Base-by-base conservation (phyloP, 1,140 invertebrate species). In the Zophobas morio region DNA sequence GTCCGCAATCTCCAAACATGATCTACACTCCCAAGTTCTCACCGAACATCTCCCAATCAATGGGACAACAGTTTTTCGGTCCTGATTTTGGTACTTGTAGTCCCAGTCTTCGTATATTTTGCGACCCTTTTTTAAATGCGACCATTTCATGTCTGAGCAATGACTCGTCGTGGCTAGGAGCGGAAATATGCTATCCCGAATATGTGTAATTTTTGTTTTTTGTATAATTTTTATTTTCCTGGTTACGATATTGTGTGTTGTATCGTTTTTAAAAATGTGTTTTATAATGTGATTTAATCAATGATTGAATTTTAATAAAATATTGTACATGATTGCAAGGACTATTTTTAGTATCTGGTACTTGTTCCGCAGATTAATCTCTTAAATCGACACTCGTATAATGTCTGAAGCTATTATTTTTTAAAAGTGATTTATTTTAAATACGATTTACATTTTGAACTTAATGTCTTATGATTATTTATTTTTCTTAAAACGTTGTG, bases 11-110 rank as follows among this genome's bases (percentile, higher is more conserved):
- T 46, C 75, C 76, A 20, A 53, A 73, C 40, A n/a, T 76, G 35
- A 36, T 74, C 39, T 77, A 73, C 34, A 40, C 78, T n/a, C 36
- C 46, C 6, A 77, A 79, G 77, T 42, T 82, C 5, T 75, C 82
- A 0, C 79, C 84, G 6, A 80, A 82, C 51, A 53, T 74, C n/a
- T 79, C 81, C 1, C 46, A 54, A 8, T 66, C 63, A 34, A 39
- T 63, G 6, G 77, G 77, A 5, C 84, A 84, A 60, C 32, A 81
- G 1, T 84, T 84, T 70, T 84, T 84, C 53, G 80, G 82, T 6
- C 74, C 81, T 0, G 76, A 83, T 71, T 84, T 84, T 75, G 32
- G 2, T 2, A 37, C 39, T 8, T 42, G n/a, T 3, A 66, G 40
- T 42, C 60, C 60, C 4, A 32, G 20, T 8, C 34, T n/a, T 20